Evolutionary conservation across 64 coral and sea anemone genomes (phyloP).

Genomic region (Dendrophyllia cribrosa): DNA sequence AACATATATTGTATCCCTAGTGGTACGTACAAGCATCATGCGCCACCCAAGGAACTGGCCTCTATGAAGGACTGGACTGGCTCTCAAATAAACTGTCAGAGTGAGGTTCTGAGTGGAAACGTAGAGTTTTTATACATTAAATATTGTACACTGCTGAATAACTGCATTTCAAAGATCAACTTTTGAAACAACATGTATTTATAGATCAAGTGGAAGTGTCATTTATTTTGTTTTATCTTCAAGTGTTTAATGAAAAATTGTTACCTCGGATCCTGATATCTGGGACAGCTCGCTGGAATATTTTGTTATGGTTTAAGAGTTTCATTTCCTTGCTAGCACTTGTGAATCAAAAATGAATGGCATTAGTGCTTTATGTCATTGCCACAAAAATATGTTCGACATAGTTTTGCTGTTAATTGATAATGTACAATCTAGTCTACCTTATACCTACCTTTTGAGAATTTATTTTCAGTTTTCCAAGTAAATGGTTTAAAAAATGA

Average conservation of each 20-base stretch:
- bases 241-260: too few species aligned
- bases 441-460: background rate
- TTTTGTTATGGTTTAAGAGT: background rate
- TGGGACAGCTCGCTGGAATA: too few species aligned
- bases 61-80: constrained; percentile 99
- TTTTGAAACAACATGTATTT: background rate
- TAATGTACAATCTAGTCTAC: background rate
- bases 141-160: constrained; percentile 9
- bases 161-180: background rate
- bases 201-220: background rate
- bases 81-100: constrained; percentile 88
- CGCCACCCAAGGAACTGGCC: constrained; percentile 87
- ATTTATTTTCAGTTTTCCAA: background rate
- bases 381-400: background rate
- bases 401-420: background rate
- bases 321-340: background rate
- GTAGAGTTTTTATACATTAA: constrained; percentile 10
- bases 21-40: constrained; percentile 84
- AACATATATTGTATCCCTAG: constrained; percentile 11
- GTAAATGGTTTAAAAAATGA: background rate
- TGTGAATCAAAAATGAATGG: background rate
- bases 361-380: background rate
- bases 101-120: constrained; percentile 3
- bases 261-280: too few species aligned
- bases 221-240: background rate